phyloP scores from a whole-genome alignment of 1,140 invertebrate species.

The Scaptomyza pallida region DNA sequence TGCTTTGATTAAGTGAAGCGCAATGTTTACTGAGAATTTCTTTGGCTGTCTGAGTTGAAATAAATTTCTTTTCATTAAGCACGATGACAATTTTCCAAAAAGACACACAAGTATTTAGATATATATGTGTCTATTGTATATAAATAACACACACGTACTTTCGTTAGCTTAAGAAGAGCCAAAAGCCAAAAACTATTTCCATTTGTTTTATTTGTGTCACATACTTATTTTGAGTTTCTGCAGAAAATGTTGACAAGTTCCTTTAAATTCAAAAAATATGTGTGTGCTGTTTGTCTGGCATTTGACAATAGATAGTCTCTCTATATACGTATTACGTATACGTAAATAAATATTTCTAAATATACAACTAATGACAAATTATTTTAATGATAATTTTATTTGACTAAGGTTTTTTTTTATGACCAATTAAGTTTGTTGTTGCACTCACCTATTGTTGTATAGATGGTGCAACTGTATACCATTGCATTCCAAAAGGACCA shows the following conservation, averaged over 20 bases:
- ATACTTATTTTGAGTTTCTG: slow-evolving; percentile 41
- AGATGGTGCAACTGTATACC: slow-evolving; percentile 96
- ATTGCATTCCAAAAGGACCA: slow-evolving; percentile 97
- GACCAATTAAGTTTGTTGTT: neutral
- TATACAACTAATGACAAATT: slow-evolving; percentile 6
- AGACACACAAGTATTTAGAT: slow-evolving; percentile 19
- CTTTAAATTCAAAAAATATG: slow-evolving; percentile 29
- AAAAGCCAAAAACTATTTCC: slow-evolving; percentile 40
- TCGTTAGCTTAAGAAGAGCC: slow-evolving; percentile 10
- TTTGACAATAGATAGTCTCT: slow-evolving; percentile 9
- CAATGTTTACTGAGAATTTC: slow-evolving; percentile 36
- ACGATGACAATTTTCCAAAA: slow-evolving; percentile 71
- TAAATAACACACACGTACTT: slow-evolving; percentile 30
- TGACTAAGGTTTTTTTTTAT: neutral
- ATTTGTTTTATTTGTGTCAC: slow-evolving; percentile 42
- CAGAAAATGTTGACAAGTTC: slow-evolving; percentile 47
- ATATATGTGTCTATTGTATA: slow-evolving; percentile 15
- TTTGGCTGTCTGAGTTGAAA: slow-evolving; percentile 8
- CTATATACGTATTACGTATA: neutral
- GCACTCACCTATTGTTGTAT: slow-evolving; percentile 95
- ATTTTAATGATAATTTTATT: neutral
- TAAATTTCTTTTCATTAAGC: slow-evolving; percentile 42
- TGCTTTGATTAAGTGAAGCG: slow-evolving; percentile 31
- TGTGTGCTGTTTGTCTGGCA: slow-evolving; percentile 15
- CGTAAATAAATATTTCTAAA: neutral